phyloP scores from a whole-genome alignment of 2,113 vertebrate species.

The Hiodon tergisus region DNA sequence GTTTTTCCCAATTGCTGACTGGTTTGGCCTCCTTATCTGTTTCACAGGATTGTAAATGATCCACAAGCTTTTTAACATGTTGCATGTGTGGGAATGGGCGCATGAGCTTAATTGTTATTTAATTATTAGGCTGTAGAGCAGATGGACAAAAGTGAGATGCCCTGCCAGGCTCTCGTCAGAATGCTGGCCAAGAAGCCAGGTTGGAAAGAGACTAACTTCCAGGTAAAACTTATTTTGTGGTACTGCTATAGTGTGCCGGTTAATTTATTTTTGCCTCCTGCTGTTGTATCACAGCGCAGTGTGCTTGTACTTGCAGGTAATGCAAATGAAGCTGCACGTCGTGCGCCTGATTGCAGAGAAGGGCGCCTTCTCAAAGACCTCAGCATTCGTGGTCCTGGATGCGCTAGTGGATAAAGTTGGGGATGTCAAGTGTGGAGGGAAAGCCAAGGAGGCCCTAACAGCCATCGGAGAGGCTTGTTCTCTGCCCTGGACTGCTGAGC shows the following conservation, averaged over 20 bases:
- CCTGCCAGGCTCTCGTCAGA: constrained; percentile 89
- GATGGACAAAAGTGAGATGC: constrained; percentile 82
- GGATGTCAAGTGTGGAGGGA: constrained; percentile 90
- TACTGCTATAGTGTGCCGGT: neutral
- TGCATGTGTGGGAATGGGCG: neutral
- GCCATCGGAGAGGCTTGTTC: constrained; percentile 83
- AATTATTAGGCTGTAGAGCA: constrained; percentile 80
- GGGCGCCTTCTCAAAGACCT: constrained; percentile 91
- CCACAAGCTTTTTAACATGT: constrained; percentile 1
- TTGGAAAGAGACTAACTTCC: constrained; percentile 98
- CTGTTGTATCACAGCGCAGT: neutral
- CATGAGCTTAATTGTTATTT: constrained; percentile 16
- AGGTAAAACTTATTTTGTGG: constrained; percentile 62
- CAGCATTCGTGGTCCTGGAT: constrained; percentile 82
- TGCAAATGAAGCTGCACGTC: constrained; percentile 94
- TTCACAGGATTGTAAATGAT: constrained; percentile 9
- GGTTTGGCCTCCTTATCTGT: neutral
- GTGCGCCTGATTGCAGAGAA: constrained; percentile 85
- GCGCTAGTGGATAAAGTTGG: constrained; percentile 93
- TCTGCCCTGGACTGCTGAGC: constrained; percentile 92
- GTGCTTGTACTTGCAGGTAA: constrained; percentile 69
- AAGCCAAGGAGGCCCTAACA: constrained; percentile 88
- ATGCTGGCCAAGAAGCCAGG: constrained; percentile 98
- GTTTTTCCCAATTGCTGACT: neutral
- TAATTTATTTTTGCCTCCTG: neutral